Base-by-base conservation (phyloP, 2,888 invertebrate genomes). In the Agapostemon virescens region DNA sequence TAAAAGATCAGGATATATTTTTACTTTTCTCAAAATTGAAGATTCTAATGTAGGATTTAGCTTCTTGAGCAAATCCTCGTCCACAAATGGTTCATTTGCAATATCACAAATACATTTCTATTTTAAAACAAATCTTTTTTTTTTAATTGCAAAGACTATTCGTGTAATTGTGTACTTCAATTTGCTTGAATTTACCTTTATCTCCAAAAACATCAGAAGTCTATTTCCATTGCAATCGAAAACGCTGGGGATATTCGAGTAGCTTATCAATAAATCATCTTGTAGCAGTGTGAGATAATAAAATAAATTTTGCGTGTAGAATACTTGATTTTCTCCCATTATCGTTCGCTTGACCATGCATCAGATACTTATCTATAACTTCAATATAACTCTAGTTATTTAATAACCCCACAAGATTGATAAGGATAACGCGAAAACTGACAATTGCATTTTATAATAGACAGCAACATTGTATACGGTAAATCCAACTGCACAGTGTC, bases 301-400 rank as follows among this genome's bases (percentile, higher is more conserved):
- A 49, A 49, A n/a, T 49, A 3, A 49, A n/a, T n/a, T n/a, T 49
- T n/a, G 11, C 11, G 49, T n/a, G 49, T 49, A 11, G 49, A n/a
- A 49, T 49, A n/a, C 49, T 49, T 11, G n/a, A 49, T 49, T 49
- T 11, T 11, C 49, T 49, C n/a, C 49, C 49, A 23, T 49, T 49
- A n/a, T 49, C 49, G 11, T 49, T 49, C n/a, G 49, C 49, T n/a
- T 11, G n/a, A 49, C 49, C n/a, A 49, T n/a, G 49, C 49, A 49
- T n/a, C n/a, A 49, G 49, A 49, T 49, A 49, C 49, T 20, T n/a
- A 49, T 49, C n/a, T 49, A 7, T n/a, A 9, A 0, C 49, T 49
- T 49, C 49, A 49, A 49, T n/a, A 49, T 49, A 49, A 49, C n/a
- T n/a, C n/a, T 49, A 49, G 49, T 49, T 49, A 49, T 49, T 49